Evolutionary conservation across 2,113 vertebrate species (phyloP).

Genomic region (Ptilorrhoa leucosticta): DNA sequence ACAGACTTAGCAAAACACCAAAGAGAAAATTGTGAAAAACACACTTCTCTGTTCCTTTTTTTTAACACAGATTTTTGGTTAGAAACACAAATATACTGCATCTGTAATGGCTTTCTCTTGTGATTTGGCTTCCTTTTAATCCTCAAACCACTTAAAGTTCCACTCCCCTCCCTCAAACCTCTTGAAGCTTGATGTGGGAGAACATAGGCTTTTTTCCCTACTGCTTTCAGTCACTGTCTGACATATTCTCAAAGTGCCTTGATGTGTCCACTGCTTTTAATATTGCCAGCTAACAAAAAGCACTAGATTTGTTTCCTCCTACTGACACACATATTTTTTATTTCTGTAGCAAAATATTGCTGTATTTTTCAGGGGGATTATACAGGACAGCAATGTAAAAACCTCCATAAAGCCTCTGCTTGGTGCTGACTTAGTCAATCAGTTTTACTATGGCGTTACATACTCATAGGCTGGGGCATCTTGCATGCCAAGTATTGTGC

Average conservation of each 20-base stretch:
- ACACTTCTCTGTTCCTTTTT: constrained; percentile 35
- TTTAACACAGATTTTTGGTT: not conserved
- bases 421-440: not conserved
- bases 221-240: constrained; percentile 59
- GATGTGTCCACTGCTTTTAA: constrained; percentile 51
- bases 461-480: not conserved
- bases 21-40: constrained; percentile 50
- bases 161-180: constrained; percentile 34
- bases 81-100: constrained; percentile 15
- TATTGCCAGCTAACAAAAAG: constrained; percentile 28
- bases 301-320: not conserved
- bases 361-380: not conserved
- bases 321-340: not conserved
- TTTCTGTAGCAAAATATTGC: not conserved
- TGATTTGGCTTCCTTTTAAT: constrained; percentile 47
- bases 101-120: constrained; percentile 29
- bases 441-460: not conserved
- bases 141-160: constrained; percentile 16
- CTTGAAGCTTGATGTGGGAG: constrained; percentile 50
- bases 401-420: not conserved
- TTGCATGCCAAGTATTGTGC: not conserved
- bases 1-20: constrained; percentile 43
- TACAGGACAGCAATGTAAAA: not conserved
- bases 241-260: constrained; percentile 28
- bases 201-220: constrained; percentile 18